Evolutionary conservation across 2,113 vertebrate genomes (phyloP).

Genomic region (Aspiorhynchus laticeps): DNA sequence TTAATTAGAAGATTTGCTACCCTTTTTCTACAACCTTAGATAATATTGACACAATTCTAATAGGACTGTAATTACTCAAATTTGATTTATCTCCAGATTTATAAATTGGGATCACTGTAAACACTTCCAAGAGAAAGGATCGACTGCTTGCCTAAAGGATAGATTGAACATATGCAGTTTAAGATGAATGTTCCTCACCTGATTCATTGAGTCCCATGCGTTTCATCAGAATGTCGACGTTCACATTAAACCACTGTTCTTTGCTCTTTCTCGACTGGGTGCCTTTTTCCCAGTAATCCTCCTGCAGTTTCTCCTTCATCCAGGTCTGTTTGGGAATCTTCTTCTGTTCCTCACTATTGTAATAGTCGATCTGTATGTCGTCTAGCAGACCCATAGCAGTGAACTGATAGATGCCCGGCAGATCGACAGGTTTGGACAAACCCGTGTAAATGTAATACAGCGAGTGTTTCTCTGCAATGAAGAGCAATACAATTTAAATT

Average conservation of each 20-base stretch:
- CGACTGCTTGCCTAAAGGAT: no score
- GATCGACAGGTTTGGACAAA: not conserved
- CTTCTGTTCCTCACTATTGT: not conserved
- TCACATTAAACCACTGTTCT: constrained; percentile 3
- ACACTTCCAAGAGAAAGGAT: no score
- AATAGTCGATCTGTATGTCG: not conserved
- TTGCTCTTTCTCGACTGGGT: not conserved
- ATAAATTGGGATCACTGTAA: no score
- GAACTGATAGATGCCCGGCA: not conserved
- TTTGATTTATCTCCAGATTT: no score
- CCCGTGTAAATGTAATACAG: not conserved
- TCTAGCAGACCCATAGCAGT: not conserved
- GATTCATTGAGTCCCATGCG: constrained; percentile 44
- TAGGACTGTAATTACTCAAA: no score
- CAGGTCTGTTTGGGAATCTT: constrained; percentile 28
- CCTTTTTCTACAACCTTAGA: no score
- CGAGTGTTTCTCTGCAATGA: not conserved
- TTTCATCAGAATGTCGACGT: not conserved
- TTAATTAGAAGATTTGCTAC: no score
- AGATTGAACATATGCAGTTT: no score
- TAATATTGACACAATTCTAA: no score
- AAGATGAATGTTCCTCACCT: no score
- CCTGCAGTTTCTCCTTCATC: constrained; percentile 33
- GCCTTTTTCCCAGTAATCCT: constrained; percentile 41
- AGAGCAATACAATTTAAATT: not conserved